phyloP scores from a whole-genome alignment of 2,797 vertebrate genomes.

The Onychomys arenicola region DNA sequence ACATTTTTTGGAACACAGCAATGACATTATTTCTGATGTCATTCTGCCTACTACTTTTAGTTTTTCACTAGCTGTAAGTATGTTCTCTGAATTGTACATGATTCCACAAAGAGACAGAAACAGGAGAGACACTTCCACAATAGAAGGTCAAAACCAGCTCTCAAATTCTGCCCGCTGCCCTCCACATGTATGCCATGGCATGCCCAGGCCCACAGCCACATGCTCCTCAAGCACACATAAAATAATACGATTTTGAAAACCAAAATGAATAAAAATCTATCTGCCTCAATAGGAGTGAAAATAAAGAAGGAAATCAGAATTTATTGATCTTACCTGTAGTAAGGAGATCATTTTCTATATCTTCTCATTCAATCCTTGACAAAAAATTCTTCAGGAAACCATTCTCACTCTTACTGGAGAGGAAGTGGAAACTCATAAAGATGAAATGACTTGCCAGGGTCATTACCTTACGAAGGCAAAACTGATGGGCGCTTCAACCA shows the following conservation, averaged over 20 bases:
- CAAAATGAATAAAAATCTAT: neutral
- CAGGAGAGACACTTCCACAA: neutral
- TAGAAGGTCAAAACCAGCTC: neutral
- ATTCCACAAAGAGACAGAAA: neutral
- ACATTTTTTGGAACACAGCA: neutral
- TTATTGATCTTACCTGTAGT: neutral
- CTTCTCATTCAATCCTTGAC: slow-evolving; percentile 8
- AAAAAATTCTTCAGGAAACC: neutral
- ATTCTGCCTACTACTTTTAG: neutral
- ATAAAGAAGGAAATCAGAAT: neutral
- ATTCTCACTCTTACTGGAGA: neutral
- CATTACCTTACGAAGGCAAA: neutral
- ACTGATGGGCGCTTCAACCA: neutral
- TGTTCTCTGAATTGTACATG: slow-evolving; percentile 4
- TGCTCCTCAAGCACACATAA: neutral
- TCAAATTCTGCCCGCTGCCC: neutral
- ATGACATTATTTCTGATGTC: neutral
- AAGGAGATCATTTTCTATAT: neutral
- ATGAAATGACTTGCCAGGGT: neutral
- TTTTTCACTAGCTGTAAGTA: neutral
- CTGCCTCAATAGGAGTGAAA: slow-evolving; percentile 25
- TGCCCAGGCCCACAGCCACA: neutral
- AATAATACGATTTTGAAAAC: neutral
- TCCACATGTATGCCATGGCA: neutral
- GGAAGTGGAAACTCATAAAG: neutral